Evolutionary conservation across 2,888 invertebrate genomes (phyloP).

Genomic region (Cheilosia impressa): DNA sequence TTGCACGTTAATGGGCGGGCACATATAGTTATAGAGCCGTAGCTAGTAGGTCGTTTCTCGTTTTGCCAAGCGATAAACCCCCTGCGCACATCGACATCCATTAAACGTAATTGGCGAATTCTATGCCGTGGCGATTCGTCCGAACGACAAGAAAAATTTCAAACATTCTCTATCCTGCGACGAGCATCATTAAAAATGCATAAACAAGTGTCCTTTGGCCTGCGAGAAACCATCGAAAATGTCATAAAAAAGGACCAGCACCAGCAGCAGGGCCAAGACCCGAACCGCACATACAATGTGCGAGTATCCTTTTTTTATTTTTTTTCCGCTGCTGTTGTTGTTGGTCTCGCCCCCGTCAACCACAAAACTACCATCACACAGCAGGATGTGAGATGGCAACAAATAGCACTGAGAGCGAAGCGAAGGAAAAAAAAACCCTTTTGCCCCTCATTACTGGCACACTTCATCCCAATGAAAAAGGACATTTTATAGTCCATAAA

Average conservation of each 20-base stretch:
- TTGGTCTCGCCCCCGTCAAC: slow-evolving; percentile 13
- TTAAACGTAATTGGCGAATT: slow-evolving; percentile 60
- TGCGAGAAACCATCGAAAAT: slow-evolving; percentile 59
- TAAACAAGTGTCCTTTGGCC: slow-evolving; percentile 73
- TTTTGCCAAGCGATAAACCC: slow-evolving; percentile 27
- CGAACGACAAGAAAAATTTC: slow-evolving; percentile 14
- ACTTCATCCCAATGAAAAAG: slow-evolving; percentile 73
- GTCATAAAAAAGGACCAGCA: slow-evolving; percentile 64
- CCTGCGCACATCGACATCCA: slow-evolving; percentile 37
- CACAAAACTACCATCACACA: slow-evolving; percentile 58
- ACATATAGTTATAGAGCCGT: background rate
- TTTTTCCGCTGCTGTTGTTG: background rate
- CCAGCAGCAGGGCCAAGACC: background rate
- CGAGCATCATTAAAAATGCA: slow-evolving; percentile 73
- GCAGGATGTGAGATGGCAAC: slow-evolving; percentile 49
- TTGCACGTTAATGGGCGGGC: slow-evolving; percentile 22
- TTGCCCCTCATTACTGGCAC: slow-evolving; percentile 74
- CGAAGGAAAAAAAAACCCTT: slow-evolving; percentile 49
- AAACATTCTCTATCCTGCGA: slow-evolving; percentile 39
- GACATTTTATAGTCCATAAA: slow-evolving; percentile 75
- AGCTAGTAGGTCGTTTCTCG: slow-evolving; percentile 17
- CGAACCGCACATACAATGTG: slow-evolving; percentile 20
- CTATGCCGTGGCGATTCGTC: slow-evolving; percentile 16
- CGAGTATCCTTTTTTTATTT: slow-evolving; percentile 35
- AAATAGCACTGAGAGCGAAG: slow-evolving; percentile 18